These are phyloP conservation scores for Drosophila crucigera DNA, from an alignment of 2,888 invertebrate species.

Conservation along the genomic window DNA sequence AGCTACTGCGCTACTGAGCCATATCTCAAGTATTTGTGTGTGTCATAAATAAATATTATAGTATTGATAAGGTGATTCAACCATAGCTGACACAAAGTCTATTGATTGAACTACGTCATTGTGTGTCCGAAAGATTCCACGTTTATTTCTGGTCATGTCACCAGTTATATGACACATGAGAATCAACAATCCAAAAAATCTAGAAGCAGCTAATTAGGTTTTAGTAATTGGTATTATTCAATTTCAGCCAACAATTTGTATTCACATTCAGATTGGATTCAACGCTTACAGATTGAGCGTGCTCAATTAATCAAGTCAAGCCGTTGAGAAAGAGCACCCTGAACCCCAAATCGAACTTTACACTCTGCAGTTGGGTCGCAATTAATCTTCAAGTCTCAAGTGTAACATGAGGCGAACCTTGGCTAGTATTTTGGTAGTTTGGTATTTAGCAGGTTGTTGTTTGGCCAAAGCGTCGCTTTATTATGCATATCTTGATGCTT, in stretches of 20 bases:
- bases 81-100: constrained; percentile 31
- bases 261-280: constrained; percentile 19
- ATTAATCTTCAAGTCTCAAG: constrained; percentile 72
- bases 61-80: constrained; percentile 37
- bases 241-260: constrained; percentile 23
- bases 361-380: constrained; percentile 38
- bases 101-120: constrained; percentile 39
- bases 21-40: constrained; percentile 1
- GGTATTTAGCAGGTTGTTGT: constrained; percentile 56
- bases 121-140: constrained; percentile 1
- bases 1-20: constrained; percentile 3
- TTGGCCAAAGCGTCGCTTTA: constrained; percentile 20
- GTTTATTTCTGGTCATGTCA: constrained; percentile 23
- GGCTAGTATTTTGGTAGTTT: constrained; percentile 41
- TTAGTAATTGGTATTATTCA: constrained; percentile 44
- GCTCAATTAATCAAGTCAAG: constrained; percentile 73
- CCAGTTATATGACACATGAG: constrained; percentile 20
- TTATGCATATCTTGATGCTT: constrained; percentile 50
- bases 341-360: constrained; percentile 48
- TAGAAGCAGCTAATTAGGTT: constrained; percentile 16
- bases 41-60: constrained; percentile 6
- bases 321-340: constrained; percentile 22
- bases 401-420: constrained; percentile 70
- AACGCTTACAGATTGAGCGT: constrained; percentile 14
- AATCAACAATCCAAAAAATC: neutral